These are phyloP conservation scores for Masticophis lateralis DNA, from an alignment of 2,797 vertebrate genomes.

Conservation along the genomic window DNA sequence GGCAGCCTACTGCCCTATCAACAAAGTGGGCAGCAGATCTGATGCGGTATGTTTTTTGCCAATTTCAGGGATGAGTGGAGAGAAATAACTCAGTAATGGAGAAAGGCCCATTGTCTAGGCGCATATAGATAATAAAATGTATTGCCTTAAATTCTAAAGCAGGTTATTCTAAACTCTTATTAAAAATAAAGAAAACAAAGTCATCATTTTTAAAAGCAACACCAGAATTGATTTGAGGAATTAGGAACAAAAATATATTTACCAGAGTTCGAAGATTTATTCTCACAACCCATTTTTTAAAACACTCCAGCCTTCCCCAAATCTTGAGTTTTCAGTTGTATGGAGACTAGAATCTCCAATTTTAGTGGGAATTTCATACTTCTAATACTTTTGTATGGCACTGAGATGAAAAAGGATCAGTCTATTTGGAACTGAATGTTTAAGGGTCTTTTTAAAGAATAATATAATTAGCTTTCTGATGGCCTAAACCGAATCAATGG, in stretches of 20 bases:
- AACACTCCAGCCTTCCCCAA: not conserved
- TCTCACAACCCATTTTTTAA: not conserved
- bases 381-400: not conserved
- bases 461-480: not conserved
- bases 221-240: not conserved
- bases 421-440: not conserved
- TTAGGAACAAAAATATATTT: not conserved
- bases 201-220: not conserved
- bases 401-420: not conserved
- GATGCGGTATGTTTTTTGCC: not conserved
- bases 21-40: not conserved
- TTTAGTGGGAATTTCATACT: not conserved
- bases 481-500: not conserved
- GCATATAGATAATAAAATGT: not conserved
- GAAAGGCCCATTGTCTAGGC: not conserved
- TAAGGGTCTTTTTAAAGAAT: not conserved
- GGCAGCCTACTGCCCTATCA: not conserved
- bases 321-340: not conserved
- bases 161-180: not conserved
- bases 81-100: not conserved
- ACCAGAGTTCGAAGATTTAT: not conserved
- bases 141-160: not conserved
- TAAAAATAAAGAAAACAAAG: not conserved
- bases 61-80: not conserved
- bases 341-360: not conserved